Conservation (phyloP, 2,888 invertebrate genomes). For the Philereme vetulata region DNA sequence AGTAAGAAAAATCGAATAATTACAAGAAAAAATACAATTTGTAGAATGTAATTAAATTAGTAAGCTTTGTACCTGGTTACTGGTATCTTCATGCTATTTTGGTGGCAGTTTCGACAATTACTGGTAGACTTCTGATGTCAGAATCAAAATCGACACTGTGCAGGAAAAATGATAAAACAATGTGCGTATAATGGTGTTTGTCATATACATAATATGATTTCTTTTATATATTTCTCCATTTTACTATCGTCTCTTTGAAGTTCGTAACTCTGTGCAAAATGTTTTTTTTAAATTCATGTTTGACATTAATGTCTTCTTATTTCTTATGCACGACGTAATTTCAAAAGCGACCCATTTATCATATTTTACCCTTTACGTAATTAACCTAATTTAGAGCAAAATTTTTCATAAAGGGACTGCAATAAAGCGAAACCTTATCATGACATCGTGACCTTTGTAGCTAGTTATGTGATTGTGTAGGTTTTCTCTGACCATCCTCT, state of each 20-base stretch:
- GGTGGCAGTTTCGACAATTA: no score
- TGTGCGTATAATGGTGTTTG: no score
- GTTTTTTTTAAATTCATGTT: conserved; percentile 56
- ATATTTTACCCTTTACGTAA: conserved; percentile 64
- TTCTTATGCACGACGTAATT: conserved; percentile 63
- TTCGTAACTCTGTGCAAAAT: conserved; percentile 35
- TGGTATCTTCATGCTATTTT: no score
- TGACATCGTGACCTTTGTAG: conserved; percentile 39
- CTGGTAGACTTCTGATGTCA: no score
- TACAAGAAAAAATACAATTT: no score
- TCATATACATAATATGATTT: no score
- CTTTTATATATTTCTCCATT: no score
- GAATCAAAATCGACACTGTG: no score
- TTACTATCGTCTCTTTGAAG: conserved; percentile 21
- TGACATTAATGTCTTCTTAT: conserved; percentile 61
- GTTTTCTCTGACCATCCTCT: conserved; percentile 11
- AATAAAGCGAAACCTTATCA: conserved; percentile 49
- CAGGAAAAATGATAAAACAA: no score
- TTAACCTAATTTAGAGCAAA: conserved; percentile 61
- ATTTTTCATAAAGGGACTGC: conserved; percentile 45
- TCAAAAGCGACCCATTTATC: conserved; percentile 68
- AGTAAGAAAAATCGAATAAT: no score
- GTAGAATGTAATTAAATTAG: no score
- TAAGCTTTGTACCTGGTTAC: no score
- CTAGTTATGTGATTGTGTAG: conserved; percentile 37